A percentile compares a stretch with the other conserved stretches of the same genome.
phyloP scores from a whole-genome alignment of 92 coral and sea anemone species.

The Zoanthus solanderi region DNA sequence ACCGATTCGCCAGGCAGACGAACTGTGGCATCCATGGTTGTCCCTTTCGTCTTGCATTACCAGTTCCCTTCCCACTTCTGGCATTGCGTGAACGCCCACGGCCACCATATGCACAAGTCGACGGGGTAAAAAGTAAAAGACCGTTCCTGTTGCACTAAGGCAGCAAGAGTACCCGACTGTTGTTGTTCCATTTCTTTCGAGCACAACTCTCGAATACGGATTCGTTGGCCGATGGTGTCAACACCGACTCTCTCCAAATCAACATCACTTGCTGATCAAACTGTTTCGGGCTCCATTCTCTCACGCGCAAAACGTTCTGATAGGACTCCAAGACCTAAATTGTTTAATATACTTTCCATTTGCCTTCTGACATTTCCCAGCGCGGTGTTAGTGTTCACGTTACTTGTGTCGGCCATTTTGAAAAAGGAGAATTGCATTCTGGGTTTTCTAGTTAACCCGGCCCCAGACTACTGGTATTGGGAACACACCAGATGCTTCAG shows the following conservation, averaged over 20 bases:
- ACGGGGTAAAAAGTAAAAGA: slow-evolving; percentile 13
- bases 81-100: slow-evolving; percentile 13
- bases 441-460: background rate
- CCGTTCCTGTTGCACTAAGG: slow-evolving; percentile 24
- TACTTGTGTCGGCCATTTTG: slow-evolving; percentile 31
- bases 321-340: slow-evolving; percentile 25
- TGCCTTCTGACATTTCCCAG: slow-evolving; percentile 26
- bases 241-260: slow-evolving; percentile 1
- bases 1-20: slow-evolving; percentile 6
- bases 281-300: background rate
- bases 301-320: slow-evolving; percentile 18
- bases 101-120: slow-evolving; percentile 8
- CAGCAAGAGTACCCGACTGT: slow-evolving; percentile 19
- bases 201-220: slow-evolving; percentile 14
- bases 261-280: background rate
- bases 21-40: background rate
- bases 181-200: slow-evolving; percentile 18
- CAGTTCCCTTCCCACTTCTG: background rate
- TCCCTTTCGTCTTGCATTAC: slow-evolving; percentile 5
- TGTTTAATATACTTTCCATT: slow-evolving; percentile 18
- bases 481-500: no score
- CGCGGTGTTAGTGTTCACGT: slow-evolving; percentile 10
- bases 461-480: slow-evolving; percentile 13
- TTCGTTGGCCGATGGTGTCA: slow-evolving; percentile 1
- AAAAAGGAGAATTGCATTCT: slow-evolving; percentile 23